These are phyloP conservation scores for Dicyema japonicum DNA, from an alignment of 1,140 invertebrate genomes.

Conservation along the genomic window DNA sequence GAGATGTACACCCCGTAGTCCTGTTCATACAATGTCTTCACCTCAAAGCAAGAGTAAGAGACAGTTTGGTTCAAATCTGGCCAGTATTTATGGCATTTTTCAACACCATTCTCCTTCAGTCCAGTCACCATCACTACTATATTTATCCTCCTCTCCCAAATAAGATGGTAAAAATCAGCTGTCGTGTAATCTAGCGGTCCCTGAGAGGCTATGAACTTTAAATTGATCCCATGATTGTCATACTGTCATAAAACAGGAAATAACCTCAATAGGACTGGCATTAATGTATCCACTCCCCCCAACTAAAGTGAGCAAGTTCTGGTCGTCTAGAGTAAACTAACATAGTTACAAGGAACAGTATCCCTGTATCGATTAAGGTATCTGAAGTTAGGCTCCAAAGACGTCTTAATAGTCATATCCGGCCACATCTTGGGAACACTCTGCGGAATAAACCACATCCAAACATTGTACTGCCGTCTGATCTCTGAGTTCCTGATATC, in stretches of 20 bases:
- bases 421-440: too few species aligned
- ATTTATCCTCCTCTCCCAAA: slow-evolving; percentile 98
- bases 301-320: too few species aligned
- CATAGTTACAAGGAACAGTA: too few species aligned
- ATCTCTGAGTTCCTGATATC: too few species aligned
- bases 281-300: slow-evolving; percentile 13
- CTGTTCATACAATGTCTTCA: background rate
- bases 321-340: too few species aligned
- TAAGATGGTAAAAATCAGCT: slow-evolving; percentile 93
- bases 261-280: slow-evolving; percentile 11
- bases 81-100: slow-evolving; percentile 45
- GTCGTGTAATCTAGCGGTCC: slow-evolving; percentile 71
- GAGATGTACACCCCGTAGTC: too few species aligned
- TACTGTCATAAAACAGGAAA: too few species aligned
- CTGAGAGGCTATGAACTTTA: slow-evolving; percentile 86
- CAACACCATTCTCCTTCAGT: slow-evolving; percentile 75
- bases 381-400: too few species aligned
- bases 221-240: slow-evolving; percentile 58
- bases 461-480: too few species aligned
- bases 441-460: too few species aligned
- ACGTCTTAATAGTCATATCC: too few species aligned
- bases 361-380: too few species aligned
- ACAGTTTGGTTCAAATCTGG: slow-evolving; percentile 8
- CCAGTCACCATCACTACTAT: slow-evolving; percentile 96
- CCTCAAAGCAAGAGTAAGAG: slow-evolving; percentile 1